phyloP scores from a whole-genome alignment of 2,888 invertebrate genomes.

The Epinotia ramella region DNA sequence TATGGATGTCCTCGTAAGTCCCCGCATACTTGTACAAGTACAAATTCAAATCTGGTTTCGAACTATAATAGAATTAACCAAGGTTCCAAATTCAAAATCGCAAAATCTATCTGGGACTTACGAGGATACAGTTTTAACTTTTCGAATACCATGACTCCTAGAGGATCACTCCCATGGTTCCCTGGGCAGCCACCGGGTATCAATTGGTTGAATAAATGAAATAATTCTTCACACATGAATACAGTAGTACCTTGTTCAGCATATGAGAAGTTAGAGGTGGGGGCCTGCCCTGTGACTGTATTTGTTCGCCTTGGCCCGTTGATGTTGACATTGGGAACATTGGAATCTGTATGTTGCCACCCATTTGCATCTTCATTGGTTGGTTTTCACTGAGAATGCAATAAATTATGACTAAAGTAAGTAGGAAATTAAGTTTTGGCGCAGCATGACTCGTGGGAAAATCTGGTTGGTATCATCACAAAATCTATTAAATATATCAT shows the following conservation, averaged over 20 bases:
- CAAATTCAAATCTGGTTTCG: too few species aligned
- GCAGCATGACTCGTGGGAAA: neutral
- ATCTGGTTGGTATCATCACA: too few species aligned
- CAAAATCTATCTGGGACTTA: too few species aligned
- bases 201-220: neutral
- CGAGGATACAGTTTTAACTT: too few species aligned
- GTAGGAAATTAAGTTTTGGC: neutral
- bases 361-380: slow-evolving; percentile 84
- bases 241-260: slow-evolving; percentile 86
- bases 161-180: too few species aligned
- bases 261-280: slow-evolving; percentile 86
- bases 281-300: slow-evolving; percentile 70
- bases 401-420: neutral
- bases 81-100: too few species aligned
- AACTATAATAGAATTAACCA: too few species aligned
- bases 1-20: too few species aligned
- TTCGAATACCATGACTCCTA: too few species aligned
- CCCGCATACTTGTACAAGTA: too few species aligned
- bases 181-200: too few species aligned
- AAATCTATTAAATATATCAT: too few species aligned
- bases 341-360: slow-evolving; percentile 86
- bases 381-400: slow-evolving; percentile 85
- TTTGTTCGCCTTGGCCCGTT: slow-evolving; percentile 74
- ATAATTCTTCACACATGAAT: neutral
- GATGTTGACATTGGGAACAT: slow-evolving; percentile 87